These are phyloP conservation scores for Gallinago paraguaiae DNA, from an alignment of 2,113 vertebrate genomes.

Conservation along the genomic window DNA sequence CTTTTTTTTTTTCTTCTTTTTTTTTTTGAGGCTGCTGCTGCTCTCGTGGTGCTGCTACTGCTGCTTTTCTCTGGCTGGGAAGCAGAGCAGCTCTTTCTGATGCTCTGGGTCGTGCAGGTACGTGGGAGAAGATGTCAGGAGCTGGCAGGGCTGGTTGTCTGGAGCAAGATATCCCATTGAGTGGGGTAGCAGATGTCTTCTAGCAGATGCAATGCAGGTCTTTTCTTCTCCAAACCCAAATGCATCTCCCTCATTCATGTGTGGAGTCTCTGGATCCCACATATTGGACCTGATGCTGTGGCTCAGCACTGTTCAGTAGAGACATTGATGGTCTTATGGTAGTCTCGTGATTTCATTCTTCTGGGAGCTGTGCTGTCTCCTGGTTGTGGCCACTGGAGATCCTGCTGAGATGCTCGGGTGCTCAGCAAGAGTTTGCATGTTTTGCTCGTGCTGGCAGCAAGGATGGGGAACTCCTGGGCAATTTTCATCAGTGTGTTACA, in stretches of 20 bases:
- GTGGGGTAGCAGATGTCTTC: neutral
- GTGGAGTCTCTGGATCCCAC: neutral
- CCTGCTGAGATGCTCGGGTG: neutral
- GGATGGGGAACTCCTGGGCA: neutral
- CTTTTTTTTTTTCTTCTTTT: no score
- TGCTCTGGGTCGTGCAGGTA: fast-evolving
- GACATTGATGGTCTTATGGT: neutral
- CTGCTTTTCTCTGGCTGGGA: neutral
- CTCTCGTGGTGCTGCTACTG: neutral
- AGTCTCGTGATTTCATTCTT: neutral
- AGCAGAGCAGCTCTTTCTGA: neutral
- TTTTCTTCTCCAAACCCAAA: neutral
- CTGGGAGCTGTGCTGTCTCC: neutral
- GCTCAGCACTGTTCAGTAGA: neutral
- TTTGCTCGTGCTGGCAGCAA: neutral
- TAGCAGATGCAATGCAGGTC: neutral
- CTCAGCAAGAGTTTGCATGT: neutral
- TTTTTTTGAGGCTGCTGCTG: neutral
- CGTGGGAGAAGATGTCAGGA: neutral
- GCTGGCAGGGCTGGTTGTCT: neutral
- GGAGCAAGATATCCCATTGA: neutral
- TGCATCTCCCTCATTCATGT: neutral
- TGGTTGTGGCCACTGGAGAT: neutral
- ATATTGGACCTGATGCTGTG: neutral
- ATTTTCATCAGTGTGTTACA: neutral